These are phyloP conservation scores for Lepidostoma basale DNA, from an alignment of 1,140 invertebrate species.

Conservation along the genomic window DNA sequence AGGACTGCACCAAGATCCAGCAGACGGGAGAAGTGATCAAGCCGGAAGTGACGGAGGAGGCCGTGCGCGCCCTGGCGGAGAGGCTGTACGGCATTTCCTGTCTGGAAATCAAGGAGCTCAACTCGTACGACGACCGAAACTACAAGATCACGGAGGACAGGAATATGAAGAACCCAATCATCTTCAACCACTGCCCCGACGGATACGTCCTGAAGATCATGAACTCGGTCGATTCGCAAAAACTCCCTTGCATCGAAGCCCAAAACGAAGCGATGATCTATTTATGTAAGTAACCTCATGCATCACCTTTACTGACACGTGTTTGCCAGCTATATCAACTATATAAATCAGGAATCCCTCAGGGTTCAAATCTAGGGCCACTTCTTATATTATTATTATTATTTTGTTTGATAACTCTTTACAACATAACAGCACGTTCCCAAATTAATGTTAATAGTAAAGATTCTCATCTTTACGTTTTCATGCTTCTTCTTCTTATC, in stretches of 20 bases:
- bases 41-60: constrained; percentile 59
- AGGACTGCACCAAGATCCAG: constrained; percentile 43
- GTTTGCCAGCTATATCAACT: no score
- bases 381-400: no score
- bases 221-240: constrained; percentile 79
- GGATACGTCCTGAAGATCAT: constrained; percentile 84
- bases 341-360: no score
- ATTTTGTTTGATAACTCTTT: no score
- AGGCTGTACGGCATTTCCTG: constrained; percentile 73
- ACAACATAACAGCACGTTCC: no score
- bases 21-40: constrained; percentile 68
- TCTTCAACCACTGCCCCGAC: constrained; percentile 58
- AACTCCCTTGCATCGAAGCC: constrained; percentile 68
- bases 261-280: constrained; percentile 74
- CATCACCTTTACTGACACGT: no score
- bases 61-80: constrained; percentile 63
- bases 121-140: constrained; percentile 85
- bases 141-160: constrained; percentile 62
- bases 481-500: no score
- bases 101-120: constrained; percentile 68
- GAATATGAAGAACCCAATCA: constrained; percentile 65
- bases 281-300: constrained; percentile 59
- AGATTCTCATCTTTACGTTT: no score
- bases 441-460: no score
- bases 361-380: no score